phyloP scores from a whole-genome alignment of 2,888 invertebrate genomes.

The Crossocerus cetratus region DNA sequence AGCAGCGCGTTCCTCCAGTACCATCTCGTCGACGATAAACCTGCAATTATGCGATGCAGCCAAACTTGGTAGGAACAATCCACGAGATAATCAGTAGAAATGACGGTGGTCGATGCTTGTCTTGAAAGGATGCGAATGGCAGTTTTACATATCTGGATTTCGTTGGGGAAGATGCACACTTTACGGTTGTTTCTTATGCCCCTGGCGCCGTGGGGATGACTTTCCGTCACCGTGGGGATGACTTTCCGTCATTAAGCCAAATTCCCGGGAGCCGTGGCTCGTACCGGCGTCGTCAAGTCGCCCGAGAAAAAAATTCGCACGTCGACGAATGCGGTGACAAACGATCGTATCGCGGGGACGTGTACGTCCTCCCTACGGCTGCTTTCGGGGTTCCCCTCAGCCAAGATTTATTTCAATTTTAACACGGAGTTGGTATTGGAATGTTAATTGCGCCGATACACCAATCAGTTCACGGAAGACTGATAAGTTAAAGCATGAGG shows the following conservation, averaged over 20 bases:
- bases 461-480: too few species aligned
- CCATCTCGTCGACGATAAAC: not conserved
- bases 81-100: too few species aligned
- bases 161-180: too few species aligned
- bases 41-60: not conserved
- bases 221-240: too few species aligned
- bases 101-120: too few species aligned
- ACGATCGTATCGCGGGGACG: constrained; percentile 50
- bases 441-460: too few species aligned
- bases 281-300: constrained; percentile 34
- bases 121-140: too few species aligned
- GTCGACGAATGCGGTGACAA: constrained; percentile 60
- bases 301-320: constrained; percentile 53
- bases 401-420: constrained; percentile 20
- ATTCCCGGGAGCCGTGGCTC: constrained; percentile 46
- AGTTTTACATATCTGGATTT: too few species aligned
- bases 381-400: not conserved
- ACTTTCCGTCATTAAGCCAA: constrained; percentile 58
- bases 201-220: constrained; percentile 37
- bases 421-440: constrained; percentile 3
- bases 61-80: too few species aligned
- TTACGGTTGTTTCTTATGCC: constrained; percentile 22
- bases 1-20: not conserved
- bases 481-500: too few species aligned
- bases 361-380: constrained; percentile 18